phyloP scores from a whole-genome alignment of 1,140 invertebrate genomes.

The Gonioctena quinquepunctata region DNA sequence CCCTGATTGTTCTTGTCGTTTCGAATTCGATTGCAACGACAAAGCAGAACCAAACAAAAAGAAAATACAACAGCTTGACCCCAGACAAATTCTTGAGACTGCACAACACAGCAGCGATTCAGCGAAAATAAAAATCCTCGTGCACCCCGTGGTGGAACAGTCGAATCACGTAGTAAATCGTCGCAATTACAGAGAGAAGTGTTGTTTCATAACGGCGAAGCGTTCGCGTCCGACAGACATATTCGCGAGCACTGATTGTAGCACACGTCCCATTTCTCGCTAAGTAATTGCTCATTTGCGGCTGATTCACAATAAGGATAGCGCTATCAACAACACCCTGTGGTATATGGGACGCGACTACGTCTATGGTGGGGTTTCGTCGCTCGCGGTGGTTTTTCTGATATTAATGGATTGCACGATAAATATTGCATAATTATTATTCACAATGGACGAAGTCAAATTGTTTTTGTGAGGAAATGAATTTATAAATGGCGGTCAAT shows the following conservation, averaged over 20 bases:
- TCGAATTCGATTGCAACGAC: too few species aligned
- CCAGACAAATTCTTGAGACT: not conserved
- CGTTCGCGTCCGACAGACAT: constrained; percentile 3
- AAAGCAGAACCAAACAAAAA: not conserved
- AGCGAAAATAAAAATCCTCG: not conserved
- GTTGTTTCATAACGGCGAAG: constrained; percentile 9
- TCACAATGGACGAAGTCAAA: too few species aligned
- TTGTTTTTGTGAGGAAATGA: too few species aligned
- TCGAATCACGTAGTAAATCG: constrained; percentile 12
- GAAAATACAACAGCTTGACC: not conserved
- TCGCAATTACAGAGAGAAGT: constrained; percentile 14
- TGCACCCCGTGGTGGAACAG: not conserved
- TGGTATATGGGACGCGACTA: not conserved
- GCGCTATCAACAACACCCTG: constrained; percentile 14
- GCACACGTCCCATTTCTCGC: constrained; percentile 19
- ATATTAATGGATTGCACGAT: too few species aligned
- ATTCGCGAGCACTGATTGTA: not conserved
- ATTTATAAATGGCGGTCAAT: too few species aligned
- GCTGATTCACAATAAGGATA: constrained; percentile 24
- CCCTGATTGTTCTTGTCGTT: too few species aligned
- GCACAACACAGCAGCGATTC: too few species aligned
- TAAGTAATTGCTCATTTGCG: constrained; percentile 31
- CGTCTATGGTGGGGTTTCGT: not conserved
- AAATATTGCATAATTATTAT: too few species aligned
- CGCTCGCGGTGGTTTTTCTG: too few species aligned